A percentile compares a stretch with the other conserved stretches of the same genome.
Conservation (phyloP, 92 coral and sea anemone species). For the Ricordea florida region DNA sequence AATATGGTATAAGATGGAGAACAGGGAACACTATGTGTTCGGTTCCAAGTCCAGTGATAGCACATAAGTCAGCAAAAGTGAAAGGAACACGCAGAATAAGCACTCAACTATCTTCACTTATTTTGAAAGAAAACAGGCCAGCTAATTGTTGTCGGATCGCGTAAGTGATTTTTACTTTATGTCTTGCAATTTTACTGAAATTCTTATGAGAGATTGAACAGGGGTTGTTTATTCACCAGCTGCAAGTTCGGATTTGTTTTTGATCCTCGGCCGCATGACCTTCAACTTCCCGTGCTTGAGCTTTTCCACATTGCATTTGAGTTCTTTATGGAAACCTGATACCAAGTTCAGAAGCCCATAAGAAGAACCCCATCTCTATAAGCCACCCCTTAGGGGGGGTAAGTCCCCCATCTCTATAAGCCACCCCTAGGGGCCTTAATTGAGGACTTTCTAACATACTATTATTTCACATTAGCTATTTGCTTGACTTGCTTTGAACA, state of each 20-base stretch:
- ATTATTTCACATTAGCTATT: too few species aligned
- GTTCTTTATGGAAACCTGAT: too few species aligned
- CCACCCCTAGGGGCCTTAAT: too few species aligned
- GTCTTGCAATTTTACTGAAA: neutral
- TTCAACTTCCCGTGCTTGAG: too few species aligned
- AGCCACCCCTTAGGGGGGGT: too few species aligned
- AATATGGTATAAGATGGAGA: slow-evolving; percentile 48
- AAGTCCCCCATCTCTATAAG: too few species aligned
- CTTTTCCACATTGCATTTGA: too few species aligned
- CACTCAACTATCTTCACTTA: slow-evolving; percentile 27
- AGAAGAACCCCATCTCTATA: too few species aligned
- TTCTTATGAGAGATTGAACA: neutral
- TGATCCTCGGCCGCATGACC: too few species aligned
- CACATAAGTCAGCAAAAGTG: slow-evolving; percentile 35
- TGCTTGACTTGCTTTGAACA: too few species aligned
- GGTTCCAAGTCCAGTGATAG: slow-evolving; percentile 22
- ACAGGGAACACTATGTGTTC: slow-evolving; percentile 28
- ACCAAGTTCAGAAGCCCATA: neutral
- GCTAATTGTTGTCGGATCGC: slow-evolving; percentile 52
- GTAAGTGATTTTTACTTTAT: slow-evolving; percentile 19
- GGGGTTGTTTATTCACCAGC: neutral
- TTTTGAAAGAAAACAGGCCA: neutral
- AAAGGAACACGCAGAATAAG: slow-evolving; percentile 23
- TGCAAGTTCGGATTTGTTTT: too few species aligned
- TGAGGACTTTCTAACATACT: too few species aligned